phyloP scores from a whole-genome alignment of 2,888 invertebrate genomes.

The Blastobasis adustella region DNA sequence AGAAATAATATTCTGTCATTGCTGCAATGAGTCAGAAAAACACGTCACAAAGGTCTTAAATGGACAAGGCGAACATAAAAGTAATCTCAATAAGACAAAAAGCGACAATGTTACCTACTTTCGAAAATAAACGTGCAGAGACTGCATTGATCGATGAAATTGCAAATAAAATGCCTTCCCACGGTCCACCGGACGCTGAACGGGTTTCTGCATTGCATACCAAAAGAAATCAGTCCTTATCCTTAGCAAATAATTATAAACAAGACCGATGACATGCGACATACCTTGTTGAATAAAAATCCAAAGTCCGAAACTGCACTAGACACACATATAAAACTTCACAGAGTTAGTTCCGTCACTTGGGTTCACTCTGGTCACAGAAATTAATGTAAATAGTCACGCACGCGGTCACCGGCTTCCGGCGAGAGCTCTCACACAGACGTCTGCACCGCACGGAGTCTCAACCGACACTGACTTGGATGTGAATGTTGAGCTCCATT shows the following conservation, averaged over 20 bases:
- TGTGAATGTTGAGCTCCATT: constrained; percentile 54
- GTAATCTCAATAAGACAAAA: too few species aligned
- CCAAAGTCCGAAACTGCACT: constrained; percentile 31
- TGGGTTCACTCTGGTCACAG: not conserved
- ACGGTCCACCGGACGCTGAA: constrained; percentile 63
- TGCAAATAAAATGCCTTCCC: constrained; percentile 59
- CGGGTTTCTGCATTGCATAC: constrained; percentile 56
- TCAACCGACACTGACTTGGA: constrained; percentile 35
- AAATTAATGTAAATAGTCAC: constrained; percentile 16
- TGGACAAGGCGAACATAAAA: too few species aligned
- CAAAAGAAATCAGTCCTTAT: constrained; percentile 55
- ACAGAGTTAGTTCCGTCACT: constrained; percentile 14
- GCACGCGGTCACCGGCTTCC: constrained; percentile 43
- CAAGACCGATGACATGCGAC: constrained; percentile 26
- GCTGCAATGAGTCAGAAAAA: too few species aligned
- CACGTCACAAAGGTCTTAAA: too few species aligned
- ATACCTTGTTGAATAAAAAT: constrained; percentile 40
- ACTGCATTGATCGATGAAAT: constrained; percentile 20
- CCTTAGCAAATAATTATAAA: constrained; percentile 34
- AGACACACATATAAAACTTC: constrained; percentile 56
- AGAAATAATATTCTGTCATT: too few species aligned
- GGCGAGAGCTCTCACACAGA: constrained; percentile 14
- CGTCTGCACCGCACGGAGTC: constrained; percentile 21
- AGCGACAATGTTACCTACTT: too few species aligned
- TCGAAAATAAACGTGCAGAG: constrained; percentile 3